Evolutionary conservation across 2,888 invertebrate genomes (phyloP).

Genomic region (Iselma pallidipennis): DNA sequence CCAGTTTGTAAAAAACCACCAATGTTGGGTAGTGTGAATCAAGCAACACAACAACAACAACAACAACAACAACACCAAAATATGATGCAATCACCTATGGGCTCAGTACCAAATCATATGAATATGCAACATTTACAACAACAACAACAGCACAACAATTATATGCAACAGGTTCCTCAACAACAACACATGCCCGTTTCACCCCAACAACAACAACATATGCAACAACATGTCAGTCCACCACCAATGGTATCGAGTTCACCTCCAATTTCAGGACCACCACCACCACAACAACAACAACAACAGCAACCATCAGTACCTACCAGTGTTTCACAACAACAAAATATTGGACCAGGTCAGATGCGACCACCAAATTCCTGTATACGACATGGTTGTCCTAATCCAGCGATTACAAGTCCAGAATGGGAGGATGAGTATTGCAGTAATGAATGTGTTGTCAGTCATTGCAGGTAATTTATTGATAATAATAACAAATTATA

Average conservation of each 20-base stretch:
- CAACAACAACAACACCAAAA: constrained; percentile 50
- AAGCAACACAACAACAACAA: constrained; percentile 42
- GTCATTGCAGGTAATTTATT: constrained; percentile 79
- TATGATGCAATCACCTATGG: constrained; percentile 58
- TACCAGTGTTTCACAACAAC: constrained; percentile 56
- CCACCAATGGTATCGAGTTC: constrained; percentile 60
- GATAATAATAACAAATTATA: too few species aligned
- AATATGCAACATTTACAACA: constrained; percentile 51
- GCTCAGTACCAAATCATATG: constrained; percentile 53
- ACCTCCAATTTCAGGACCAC: constrained; percentile 56
- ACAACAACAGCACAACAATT: constrained; percentile 55
- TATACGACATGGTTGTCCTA: constrained; percentile 88
- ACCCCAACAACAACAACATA: constrained; percentile 50
- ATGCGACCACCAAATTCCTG: constrained; percentile 63
- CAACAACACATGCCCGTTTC: constrained; percentile 52
- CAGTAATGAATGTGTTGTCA: constrained; percentile 95
- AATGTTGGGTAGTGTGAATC: constrained; percentile 54
- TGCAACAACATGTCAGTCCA: constrained; percentile 56
- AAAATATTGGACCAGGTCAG: constrained; percentile 53
- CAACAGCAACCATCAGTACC: constrained; percentile 54
- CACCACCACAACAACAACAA: constrained; percentile 52
- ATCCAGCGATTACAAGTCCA: constrained; percentile 86
- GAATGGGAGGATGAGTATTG: constrained; percentile 98
- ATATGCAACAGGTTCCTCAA: constrained; percentile 56
- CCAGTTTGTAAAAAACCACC: constrained; percentile 57